Evolutionary conservation across 2,888 invertebrate species (phyloP), one percentile per base, ranked within the genome.

Genomic region (Hybos culiciformis): DNA sequence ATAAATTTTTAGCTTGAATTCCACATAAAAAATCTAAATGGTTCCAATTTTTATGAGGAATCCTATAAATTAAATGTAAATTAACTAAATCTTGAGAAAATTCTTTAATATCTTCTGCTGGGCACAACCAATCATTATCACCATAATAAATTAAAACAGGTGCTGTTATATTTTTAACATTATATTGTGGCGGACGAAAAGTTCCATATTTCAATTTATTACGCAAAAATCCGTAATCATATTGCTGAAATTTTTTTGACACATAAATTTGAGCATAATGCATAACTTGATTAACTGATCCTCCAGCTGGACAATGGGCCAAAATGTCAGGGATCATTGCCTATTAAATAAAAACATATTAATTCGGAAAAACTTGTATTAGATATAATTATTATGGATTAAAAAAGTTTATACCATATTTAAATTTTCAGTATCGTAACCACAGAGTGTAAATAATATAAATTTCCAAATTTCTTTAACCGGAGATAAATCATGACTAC

Each of bases 11-110:
- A 1, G 74, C 75, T 54, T 77, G 70, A 12, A 70, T 71, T 5
- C 73, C 80, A 73, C 75, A 79, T 49, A 79, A 56, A 56, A 79
- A 82, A 57, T 83, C 82, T 49, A 81, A 60, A 57, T 83, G 83
- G 52, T 74, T 79, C 61, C 80, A 83, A 23, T 63, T 64, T 14
- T 55, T 55, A 45, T 70, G 63, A 1, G 69, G 59, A 3, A 78
- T 63, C 26, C 66, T 63, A 56, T 69, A 66, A 23, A 62, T 62
- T 1, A 67, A 66, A 1, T 66, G 54, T 0, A 70, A 58, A 49
- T 74, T 75, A 0, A 70, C 70, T n/a, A 81, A 55, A 37, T 66
- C 53, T 0, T 52, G 53, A 26, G 64, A 58, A 45, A 71, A 50
- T 39, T 60, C 63, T 5, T 67, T 50, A 0, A 78, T 74, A 50